Conservation (phyloP, 2,797 vertebrate genomes). For the Spinibarbus caldwelli region DNA sequence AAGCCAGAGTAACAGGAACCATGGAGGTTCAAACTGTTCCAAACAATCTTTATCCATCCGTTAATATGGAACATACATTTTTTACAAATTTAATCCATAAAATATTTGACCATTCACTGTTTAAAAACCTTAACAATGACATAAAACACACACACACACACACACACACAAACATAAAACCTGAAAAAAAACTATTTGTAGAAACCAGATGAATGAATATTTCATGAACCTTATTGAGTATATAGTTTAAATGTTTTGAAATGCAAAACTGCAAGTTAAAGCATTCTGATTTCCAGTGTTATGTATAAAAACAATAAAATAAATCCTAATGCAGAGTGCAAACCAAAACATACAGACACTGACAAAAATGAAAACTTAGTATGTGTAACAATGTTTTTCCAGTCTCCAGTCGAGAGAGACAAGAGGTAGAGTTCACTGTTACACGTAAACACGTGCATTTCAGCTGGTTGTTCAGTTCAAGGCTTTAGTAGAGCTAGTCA, state of each 20-base stretch:
- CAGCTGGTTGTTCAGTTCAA: neutral
- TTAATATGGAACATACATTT: neutral
- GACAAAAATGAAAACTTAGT: neutral
- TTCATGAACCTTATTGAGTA: too few relatives aligned
- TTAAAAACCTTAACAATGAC: neutral
- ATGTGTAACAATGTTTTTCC: neutral
- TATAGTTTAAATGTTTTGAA: neutral
- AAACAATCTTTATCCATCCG: neutral
- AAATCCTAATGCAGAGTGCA: neutral
- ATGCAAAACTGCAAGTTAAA: neutral
- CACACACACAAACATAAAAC: neutral
- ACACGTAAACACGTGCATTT: neutral
- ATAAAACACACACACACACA: neutral
- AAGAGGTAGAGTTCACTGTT: neutral
- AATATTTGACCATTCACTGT: neutral
- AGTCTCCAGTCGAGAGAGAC: neutral
- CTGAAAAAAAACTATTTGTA: neutral
- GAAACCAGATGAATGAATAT: too few relatives aligned
- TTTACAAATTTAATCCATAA: neutral
- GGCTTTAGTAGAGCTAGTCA: neutral
- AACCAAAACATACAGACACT: slow-evolving; percentile 2
- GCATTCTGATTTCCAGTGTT: neutral
- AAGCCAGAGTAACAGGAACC: neutral
- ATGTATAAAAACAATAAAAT: neutral
- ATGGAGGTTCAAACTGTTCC: neutral